Evolutionary conservation across 2,888 invertebrate species (phyloP), one percentile per base, ranked within the genome.

Genomic region (Priocnemis perturbator): DNA sequence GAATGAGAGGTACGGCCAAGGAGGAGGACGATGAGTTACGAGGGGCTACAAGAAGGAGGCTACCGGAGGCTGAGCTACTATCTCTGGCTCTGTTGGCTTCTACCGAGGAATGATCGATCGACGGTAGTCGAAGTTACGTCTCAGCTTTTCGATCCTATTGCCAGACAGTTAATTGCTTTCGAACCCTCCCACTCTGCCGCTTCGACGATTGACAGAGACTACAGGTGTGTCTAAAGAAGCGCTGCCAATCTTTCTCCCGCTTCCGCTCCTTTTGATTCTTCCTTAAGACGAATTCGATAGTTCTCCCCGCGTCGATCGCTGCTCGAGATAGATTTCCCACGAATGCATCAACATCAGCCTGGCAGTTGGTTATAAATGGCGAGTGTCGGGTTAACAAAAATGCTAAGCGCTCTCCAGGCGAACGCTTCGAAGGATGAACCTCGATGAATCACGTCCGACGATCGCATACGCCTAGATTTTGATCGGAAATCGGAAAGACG

Each of bases 131-230:
- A 72, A 74, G 69, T 64, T 58, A 56, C 60, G 67, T 44, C 62
- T 60, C 52, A 56, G 64, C 66, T 78, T 74, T 64, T 58, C 62
- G 60, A 78, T 70, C 69, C 30, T 50, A 37, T 53, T 52, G 60
- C 57, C 30, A 60, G 44, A n/a, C 56, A 56, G 74, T 74, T 78
- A 78, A 78, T 78, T 78, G 72, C 74, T 69, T 69, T 64, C 67
- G 60, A 48, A 55, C n/a, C 55, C 47, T 48, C 11, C 52, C 48
- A 45, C 30, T 45, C 20, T 52, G 17, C 30, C 48, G n/a, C 17
- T 11, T 37, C 11, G 44, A 30, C 45, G 55, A 53, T 53, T 57
- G 47, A 50, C 30, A 37, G 47, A 19, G 45, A 67, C 45, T 71
- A 58, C 66, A 66, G 65, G 56, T 76, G 65, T 70, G 60, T 45